phyloP scores from a whole-genome alignment of 2,888 invertebrate species.

The Diplazon laetatorius region DNA sequence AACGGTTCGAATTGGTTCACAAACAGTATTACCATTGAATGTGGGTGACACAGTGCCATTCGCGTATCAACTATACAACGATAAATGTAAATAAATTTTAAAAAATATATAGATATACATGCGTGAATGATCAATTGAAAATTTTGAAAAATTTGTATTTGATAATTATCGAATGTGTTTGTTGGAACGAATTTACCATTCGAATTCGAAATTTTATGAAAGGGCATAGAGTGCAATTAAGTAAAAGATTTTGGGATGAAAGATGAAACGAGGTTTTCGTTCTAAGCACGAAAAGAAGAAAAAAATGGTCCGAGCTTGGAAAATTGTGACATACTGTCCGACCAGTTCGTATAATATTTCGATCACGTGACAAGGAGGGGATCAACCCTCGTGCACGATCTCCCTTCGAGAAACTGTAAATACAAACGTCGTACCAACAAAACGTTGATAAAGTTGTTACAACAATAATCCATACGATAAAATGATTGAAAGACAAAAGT shows the following conservation, averaged over 20 bases:
- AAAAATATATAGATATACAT: not conserved
- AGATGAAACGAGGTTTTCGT: not conserved
- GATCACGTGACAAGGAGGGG: not conserved
- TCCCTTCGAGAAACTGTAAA: not conserved
- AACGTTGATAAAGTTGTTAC: constrained; percentile 4
- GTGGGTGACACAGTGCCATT: not conserved
- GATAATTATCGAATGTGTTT: no score
- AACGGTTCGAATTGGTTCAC: not conserved
- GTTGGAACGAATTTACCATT: no score
- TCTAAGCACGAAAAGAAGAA: no score
- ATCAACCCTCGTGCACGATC: no score
- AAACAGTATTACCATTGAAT: constrained; percentile 2
- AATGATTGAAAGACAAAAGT: not conserved
- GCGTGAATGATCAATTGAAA: not conserved
- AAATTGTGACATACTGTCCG: not conserved
- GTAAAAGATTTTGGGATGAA: constrained; percentile 3
- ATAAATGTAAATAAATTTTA: constrained; percentile 1
- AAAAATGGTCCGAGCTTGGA: not conserved
- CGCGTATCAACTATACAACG: not conserved
- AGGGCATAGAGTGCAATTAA: no score
- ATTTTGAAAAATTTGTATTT: not conserved
- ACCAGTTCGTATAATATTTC: not conserved
- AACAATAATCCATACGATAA: not conserved
- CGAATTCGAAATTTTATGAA: no score
- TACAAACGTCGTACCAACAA: not conserved